These are phyloP conservation scores for Seriola aureovittata DNA, from an alignment of 2,113 vertebrate species.

Conservation along the genomic window DNA sequence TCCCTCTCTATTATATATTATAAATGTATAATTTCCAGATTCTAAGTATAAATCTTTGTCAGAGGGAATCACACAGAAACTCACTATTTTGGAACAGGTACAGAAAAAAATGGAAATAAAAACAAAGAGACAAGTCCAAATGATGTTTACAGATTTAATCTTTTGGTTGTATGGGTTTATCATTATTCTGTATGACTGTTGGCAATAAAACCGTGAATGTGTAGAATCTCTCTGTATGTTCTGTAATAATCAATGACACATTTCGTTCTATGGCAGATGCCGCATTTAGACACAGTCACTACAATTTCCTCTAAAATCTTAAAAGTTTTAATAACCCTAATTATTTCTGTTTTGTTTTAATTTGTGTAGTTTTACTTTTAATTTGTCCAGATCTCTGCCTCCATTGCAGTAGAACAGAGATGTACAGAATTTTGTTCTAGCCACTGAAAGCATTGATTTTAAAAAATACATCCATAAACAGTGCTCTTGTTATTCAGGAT, in stretches of 20 bases:
- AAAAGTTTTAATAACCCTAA: background rate
- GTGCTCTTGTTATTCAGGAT: background rate
- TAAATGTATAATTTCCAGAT: slow-evolving; percentile 78
- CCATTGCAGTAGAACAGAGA: background rate
- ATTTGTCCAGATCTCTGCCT: background rate
- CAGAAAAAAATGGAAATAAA: slow-evolving; percentile 61
- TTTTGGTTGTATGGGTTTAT: slow-evolving; percentile 83
- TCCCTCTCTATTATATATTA: slow-evolving; percentile 75
- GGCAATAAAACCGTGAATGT: slow-evolving; percentile 87
- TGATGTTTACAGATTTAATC: slow-evolving; percentile 84
- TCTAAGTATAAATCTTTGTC: slow-evolving; percentile 78
- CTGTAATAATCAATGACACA: background rate
- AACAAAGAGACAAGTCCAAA: slow-evolving; percentile 82
- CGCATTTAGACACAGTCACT: background rate
- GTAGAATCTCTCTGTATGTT: slow-evolving; percentile 53
- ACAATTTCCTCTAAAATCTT: background rate
- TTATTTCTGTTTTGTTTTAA: background rate
- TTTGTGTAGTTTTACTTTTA: background rate
- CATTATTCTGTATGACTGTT: slow-evolving; percentile 84
- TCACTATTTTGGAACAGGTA: slow-evolving; percentile 79
- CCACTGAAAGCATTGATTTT: background rate
- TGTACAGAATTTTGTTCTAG: background rate
- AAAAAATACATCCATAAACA: background rate
- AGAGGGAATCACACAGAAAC: slow-evolving; percentile 75
- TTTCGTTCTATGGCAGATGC: background rate